phyloP scores from a whole-genome alignment of 2,888 invertebrate genomes.

The Polia nebulosa region DNA sequence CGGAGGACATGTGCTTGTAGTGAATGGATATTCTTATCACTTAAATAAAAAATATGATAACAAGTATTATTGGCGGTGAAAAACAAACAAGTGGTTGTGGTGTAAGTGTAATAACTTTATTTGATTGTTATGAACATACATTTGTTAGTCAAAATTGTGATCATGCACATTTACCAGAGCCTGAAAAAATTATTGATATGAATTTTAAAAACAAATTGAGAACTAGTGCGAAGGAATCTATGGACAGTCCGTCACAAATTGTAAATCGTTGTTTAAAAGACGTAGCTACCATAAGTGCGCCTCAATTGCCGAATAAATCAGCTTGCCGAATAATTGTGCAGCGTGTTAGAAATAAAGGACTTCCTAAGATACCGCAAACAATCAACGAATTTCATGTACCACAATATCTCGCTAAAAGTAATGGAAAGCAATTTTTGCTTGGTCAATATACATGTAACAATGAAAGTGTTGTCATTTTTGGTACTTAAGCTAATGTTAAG shows the following conservation, averaged over 20 bases:
- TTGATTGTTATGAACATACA: slow-evolving; percentile 6
- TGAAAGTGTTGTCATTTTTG: neutral
- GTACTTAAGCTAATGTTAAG: neutral
- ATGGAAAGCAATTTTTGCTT: slow-evolving; percentile 32
- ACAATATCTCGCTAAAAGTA: slow-evolving; percentile 31
- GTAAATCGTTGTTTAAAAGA: slow-evolving; percentile 38
- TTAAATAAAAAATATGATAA: slow-evolving; percentile 25
- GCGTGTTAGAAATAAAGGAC: slow-evolving; percentile 32
- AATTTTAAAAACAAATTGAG: slow-evolving; percentile 35
- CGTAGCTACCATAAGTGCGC: slow-evolving; percentile 34
- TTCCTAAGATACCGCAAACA: slow-evolving; percentile 34
- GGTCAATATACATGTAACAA: slow-evolving; percentile 8
- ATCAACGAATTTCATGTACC: slow-evolving; percentile 35
- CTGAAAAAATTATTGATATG: slow-evolving; percentile 27
- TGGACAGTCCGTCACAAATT: slow-evolving; percentile 36
- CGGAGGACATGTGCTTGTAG: slow-evolving; percentile 33
- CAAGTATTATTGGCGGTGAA: too few relatives aligned
- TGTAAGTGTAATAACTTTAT: slow-evolving; percentile 11
- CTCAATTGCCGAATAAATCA: slow-evolving; percentile 39
- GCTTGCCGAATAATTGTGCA: slow-evolving; percentile 33
- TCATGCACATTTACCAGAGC: too few relatives aligned
- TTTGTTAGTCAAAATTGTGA: slow-evolving; percentile 13
- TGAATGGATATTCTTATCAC: slow-evolving; percentile 34
- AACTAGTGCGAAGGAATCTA: slow-evolving; percentile 29
- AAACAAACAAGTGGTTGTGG: neutral